phyloP scores from a whole-genome alignment of 37 sponge, comb jelly and placozoan genomes.

The Cliona cf. orientalis region DNA sequence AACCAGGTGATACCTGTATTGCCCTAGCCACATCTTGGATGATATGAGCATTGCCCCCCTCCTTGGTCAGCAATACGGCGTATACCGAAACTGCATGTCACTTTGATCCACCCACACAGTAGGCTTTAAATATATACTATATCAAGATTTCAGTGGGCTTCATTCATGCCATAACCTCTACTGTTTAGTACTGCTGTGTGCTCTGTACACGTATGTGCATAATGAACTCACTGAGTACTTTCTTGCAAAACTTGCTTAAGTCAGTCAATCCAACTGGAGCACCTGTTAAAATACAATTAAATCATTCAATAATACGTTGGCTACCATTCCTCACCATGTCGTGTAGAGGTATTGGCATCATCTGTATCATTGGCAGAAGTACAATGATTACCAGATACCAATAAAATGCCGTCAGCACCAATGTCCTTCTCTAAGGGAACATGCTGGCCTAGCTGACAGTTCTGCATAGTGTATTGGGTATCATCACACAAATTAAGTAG shows the following conservation, averaged over 20 bases:
- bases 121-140: too few relatives aligned
- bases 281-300: constrained; percentile 9
- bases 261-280: constrained; percentile 6
- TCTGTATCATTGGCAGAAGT: constrained; percentile 1
- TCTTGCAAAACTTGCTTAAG: constrained; percentile 38
- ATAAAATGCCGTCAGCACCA: constrained; percentile 39
- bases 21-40: too few relatives aligned
- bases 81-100: too few relatives aligned
- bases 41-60: too few relatives aligned
- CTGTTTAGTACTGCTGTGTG: too few relatives aligned
- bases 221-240: constrained; percentile 43
- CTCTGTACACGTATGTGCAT: not conserved
- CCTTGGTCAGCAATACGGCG: too few relatives aligned
- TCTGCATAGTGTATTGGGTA: too few relatives aligned
- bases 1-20: too few relatives aligned
- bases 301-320: not conserved
- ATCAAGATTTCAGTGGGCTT: too few relatives aligned
- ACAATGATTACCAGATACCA: not conserved
- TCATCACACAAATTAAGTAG: too few relatives aligned
- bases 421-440: constrained; percentile 61
- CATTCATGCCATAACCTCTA: too few relatives aligned
- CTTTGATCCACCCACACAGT: too few relatives aligned
- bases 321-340: constrained; percentile 37
- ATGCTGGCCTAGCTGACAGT: constrained; percentile 64
- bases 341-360: constrained; percentile 37